These are phyloP conservation scores for Plestiodon gilberti DNA, from an alignment of 2,113 vertebrate species.

Conservation along the genomic window DNA sequence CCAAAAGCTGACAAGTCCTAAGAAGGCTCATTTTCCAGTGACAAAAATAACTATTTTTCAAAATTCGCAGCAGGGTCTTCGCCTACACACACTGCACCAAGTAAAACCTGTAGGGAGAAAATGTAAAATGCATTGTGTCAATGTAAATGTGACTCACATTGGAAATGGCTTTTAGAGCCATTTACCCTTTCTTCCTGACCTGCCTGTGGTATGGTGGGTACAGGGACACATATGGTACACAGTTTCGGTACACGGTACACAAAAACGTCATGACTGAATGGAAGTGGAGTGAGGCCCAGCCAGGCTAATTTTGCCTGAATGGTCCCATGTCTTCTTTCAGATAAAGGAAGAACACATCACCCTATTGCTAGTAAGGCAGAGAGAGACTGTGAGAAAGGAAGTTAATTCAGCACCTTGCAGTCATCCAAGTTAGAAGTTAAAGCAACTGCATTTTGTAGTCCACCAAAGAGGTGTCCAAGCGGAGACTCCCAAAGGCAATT, in stretches of 20 bases:
- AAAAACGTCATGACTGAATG: neutral
- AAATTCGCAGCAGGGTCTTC: constrained; percentile 85
- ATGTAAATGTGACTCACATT: constrained; percentile 67
- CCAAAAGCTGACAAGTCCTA: constrained; percentile 83
- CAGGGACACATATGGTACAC: too few relatives aligned
- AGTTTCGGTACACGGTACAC: neutral
- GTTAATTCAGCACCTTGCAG: neutral
- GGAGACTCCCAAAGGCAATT: neutral
- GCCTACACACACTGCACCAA: constrained; percentile 80
- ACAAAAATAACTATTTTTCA: constrained; percentile 85
- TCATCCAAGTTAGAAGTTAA: neutral
- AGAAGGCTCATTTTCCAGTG: constrained; percentile 82
- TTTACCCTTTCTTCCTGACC: constrained; percentile 49
- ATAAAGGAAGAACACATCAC: rapidly evolving
- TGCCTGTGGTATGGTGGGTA: neutral
- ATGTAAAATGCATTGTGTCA: constrained; percentile 78
- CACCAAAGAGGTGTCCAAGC: neutral
- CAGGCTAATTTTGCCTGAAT: neutral
- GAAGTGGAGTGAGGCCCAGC: neutral
- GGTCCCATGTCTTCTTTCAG: neutral
- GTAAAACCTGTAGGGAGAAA: constrained; percentile 79
- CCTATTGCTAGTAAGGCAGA: neutral
- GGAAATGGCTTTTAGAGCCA: constrained; percentile 46
- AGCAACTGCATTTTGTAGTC: neutral
- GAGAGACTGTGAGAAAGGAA: neutral